phyloP scores from a whole-genome alignment of 1,140 invertebrate species.

The Cotesia typhae region DNA sequence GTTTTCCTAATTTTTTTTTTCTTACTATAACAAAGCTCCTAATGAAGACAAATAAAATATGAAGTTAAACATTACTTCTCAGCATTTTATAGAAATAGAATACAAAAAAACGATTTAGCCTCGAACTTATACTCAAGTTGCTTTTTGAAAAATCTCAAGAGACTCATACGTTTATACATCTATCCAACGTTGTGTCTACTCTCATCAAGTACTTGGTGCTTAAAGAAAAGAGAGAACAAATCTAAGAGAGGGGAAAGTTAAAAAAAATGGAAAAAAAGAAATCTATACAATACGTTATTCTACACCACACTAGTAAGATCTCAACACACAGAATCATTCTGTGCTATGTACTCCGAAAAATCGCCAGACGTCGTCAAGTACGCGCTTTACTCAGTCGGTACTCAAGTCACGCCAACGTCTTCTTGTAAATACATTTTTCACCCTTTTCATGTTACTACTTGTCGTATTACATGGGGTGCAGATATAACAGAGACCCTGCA shows the following conservation, averaged over 20 bases:
- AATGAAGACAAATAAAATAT: not conserved
- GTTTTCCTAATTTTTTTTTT: too few relatives aligned
- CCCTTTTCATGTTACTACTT: not conserved
- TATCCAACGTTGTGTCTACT: slow-evolving; percentile 20
- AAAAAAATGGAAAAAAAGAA: not conserved
- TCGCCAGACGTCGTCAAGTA: slow-evolving; percentile 28
- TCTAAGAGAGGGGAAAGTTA: not conserved
- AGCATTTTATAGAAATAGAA: not conserved
- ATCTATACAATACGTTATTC: not conserved
- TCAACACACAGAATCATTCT: not conserved
- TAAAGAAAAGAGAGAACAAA: not conserved
- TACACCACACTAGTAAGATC: not conserved
- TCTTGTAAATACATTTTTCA: slow-evolving; percentile 17
- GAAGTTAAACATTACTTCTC: not conserved
- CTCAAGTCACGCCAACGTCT: slow-evolving; percentile 27
- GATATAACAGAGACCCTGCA: not conserved
- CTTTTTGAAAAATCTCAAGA: slow-evolving; percentile 29
- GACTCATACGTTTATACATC: slow-evolving; percentile 17
- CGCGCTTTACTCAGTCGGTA: slow-evolving; percentile 23
- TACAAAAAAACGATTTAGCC: slow-evolving; percentile 26
- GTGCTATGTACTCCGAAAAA: slow-evolving; percentile 5
- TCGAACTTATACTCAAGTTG: slow-evolving; percentile 5
- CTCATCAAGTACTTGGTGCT: not conserved
- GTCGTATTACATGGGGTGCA: not conserved
- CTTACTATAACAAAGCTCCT: too few relatives aligned